Evolutionary conservation across 2,113 vertebrate genomes (phyloP).

Genomic region (Gadus chalcogrammus): DNA sequence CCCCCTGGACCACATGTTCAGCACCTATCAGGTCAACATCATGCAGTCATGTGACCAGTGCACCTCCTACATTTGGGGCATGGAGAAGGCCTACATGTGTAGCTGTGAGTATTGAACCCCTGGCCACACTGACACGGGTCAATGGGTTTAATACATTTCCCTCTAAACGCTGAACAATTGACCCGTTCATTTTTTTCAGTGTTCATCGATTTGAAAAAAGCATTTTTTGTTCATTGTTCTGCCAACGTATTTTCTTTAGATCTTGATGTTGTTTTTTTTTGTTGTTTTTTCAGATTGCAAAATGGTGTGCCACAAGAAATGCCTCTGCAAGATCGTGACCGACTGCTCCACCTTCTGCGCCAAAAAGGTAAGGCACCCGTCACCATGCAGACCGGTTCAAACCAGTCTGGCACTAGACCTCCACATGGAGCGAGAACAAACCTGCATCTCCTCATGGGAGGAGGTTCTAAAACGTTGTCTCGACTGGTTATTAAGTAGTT

Average conservation of each 20-base stretch:
- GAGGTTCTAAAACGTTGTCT: neutral
- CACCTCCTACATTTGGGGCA: conserved; percentile 91
- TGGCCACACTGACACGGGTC: neutral
- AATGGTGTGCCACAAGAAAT: conserved; percentile 96
- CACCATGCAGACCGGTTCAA: neutral
- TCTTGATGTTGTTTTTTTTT: neutral
- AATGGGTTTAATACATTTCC: neutral
- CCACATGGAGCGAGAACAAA: neutral
- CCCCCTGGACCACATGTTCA: conserved; percentile 84
- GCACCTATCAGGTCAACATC: conserved; percentile 92
- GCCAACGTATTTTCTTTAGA: neutral
- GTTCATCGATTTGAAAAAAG: too few species aligned
- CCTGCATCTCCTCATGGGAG: neutral
- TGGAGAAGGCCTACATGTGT: conserved; percentile 96
- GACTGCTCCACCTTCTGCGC: conserved; percentile 78
- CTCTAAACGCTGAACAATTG: neutral
- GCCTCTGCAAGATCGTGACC: conserved; percentile 82
- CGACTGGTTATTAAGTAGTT: neutral
- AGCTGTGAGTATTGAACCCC: conserved; percentile 78
- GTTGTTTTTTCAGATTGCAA: conserved; percentile 82
- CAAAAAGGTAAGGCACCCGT: conserved; percentile 76
- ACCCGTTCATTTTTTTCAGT: neutral
- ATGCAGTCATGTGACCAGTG: conserved; percentile 95
- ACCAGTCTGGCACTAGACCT: neutral
- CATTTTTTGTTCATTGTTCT: too few species aligned